Base-by-base conservation (phyloP, 2,797 vertebrate genomes). In the Hyperoplus lanceolatus region DNA sequence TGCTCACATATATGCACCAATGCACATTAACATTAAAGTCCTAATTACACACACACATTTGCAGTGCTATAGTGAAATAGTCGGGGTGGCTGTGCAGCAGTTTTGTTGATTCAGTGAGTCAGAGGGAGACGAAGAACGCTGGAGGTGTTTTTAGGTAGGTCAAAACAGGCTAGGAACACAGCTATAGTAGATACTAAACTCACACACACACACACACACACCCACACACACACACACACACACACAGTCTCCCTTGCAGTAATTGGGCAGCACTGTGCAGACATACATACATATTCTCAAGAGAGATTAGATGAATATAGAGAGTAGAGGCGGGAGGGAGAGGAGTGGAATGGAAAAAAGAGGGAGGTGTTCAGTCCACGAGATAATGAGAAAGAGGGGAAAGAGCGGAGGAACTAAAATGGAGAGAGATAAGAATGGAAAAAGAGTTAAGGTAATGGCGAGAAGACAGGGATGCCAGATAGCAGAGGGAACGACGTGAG, bases 221-320 rank as follows among this genome's bases (percentile, higher is more conserved):
- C 65, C 70, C 63, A 79, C 72, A 79, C 69, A 70, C 55, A 65
- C 62, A 71, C 66, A 70, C 57, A 70, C 66, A 84, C 83, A 78
- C 67, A 70, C 65, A 77, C 57, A 81, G 56, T 77, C 80, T 90
- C 78, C 77, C 80, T 82, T 65, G 83, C 90, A 89, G 90, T 94
- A 94, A 94, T 94, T 94, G 91, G 93, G 83, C 85, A 91, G 85
- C 63, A 46, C 85, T 80, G 87, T 38, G 60, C 88, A 94, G 89
- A 87, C 87, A 83, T 83, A 89, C 87, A 90, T 90, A 80, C 84
- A 67, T 83, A 89, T 91, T 88, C 92, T 93, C 93, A 77, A 66
- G 82, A 84, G 89, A 81, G 36, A 10, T 46, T 81, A 77, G 88
- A 86, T 89, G 89, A 90, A 90, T 89, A 83, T 84, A 83, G 88